phyloP scores from a whole-genome alignment of 2,113 vertebrate species.

The Aythya baeri region DNA sequence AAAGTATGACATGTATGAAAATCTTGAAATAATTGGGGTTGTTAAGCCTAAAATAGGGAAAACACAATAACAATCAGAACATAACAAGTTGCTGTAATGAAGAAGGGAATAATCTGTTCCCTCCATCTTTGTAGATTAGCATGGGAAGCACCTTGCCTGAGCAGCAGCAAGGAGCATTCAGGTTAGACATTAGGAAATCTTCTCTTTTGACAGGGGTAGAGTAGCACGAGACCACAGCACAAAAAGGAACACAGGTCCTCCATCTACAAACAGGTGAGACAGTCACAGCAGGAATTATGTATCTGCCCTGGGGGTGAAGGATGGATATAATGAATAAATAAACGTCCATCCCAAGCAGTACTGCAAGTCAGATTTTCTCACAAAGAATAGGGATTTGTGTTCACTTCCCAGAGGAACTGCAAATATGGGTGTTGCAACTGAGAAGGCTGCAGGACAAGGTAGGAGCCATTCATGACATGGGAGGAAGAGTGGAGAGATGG shows the following conservation, averaged over 20 bases:
- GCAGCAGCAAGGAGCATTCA: not conserved
- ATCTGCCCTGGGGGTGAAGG: accelerated
- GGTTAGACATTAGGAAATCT: not conserved
- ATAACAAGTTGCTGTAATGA: not conserved
- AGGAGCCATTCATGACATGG: not conserved
- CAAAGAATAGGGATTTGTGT: not conserved
- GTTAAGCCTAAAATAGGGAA: not conserved
- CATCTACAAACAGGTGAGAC: not conserved
- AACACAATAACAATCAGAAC: not conserved
- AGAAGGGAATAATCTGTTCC: not conserved
- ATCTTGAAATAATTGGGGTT: not conserved
- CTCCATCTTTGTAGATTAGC: not conserved
- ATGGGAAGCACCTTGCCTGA: not conserved
- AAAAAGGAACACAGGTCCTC: not conserved
- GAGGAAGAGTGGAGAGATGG: not conserved
- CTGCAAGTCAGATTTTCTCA: not conserved
- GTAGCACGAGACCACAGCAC: not conserved
- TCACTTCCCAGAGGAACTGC: not conserved
- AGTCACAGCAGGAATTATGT: not conserved
- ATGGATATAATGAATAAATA: not conserved
- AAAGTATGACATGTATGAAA: not conserved
- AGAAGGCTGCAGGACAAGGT: not conserved
- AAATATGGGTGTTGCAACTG: not conserved
- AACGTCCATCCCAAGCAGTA: not conserved
- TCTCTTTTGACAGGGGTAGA: not conserved